phyloP scores from a whole-genome alignment of 1,140 invertebrate genomes.

The Caenorhabditis brenneri region DNA sequence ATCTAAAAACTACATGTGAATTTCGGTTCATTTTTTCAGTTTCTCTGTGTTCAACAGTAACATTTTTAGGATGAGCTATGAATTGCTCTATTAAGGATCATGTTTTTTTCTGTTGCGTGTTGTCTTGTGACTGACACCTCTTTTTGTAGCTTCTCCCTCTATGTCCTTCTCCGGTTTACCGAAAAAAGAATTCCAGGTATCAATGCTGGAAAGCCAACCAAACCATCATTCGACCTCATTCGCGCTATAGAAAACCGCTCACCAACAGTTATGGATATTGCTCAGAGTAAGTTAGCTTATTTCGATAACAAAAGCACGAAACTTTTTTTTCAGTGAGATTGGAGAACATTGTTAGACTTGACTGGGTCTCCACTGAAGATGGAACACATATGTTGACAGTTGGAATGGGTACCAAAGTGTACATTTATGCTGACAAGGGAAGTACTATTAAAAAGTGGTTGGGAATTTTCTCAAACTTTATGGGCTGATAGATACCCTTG shows the following conservation, averaged over 20 bases:
- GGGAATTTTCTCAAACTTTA: no score
- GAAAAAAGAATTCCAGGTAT: neutral
- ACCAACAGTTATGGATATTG: neutral
- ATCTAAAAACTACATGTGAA: no score
- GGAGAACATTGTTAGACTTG: slow-evolving; percentile 74
- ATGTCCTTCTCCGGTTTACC: neutral
- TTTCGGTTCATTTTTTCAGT: no score
- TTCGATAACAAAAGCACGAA: neutral
- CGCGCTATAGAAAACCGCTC: neutral
- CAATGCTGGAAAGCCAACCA: slow-evolving; percentile 5
- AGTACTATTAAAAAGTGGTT: no score
- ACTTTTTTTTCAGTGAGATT: slow-evolving; percentile 41
- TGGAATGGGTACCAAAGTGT: slow-evolving; percentile 85
- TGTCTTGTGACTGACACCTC: neutral
- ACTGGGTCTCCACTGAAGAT: slow-evolving; percentile 99
- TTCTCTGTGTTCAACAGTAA: no score
- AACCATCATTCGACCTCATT: slow-evolving; percentile 45
- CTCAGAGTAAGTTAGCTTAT: neutral
- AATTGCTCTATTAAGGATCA: no score
- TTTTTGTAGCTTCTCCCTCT: neutral
- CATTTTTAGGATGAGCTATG: no score
- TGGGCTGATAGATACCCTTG: no score
- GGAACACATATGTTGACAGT: slow-evolving; percentile 96
- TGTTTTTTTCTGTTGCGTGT: no score
- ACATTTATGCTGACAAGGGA: slow-evolving; percentile 73